Conservation (phyloP, 1,140 invertebrate species). For the Drosophila subobscura region DNA sequence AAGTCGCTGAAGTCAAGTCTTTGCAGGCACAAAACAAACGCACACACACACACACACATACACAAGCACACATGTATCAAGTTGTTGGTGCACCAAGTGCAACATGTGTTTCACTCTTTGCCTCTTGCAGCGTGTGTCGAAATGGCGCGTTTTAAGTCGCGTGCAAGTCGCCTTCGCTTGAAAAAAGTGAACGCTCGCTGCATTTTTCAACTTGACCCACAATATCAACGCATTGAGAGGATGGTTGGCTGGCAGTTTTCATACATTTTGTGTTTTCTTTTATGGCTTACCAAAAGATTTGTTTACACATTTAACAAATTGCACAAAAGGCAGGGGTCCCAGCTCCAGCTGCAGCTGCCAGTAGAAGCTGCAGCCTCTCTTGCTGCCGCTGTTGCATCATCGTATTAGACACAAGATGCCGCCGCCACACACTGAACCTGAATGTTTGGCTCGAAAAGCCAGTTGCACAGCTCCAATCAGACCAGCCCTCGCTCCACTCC, state of each 20-base stretch:
- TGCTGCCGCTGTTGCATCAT: slow-evolving; percentile 60
- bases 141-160: slow-evolving; percentile 57
- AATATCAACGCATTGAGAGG: slow-evolving; percentile 12
- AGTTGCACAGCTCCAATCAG: slow-evolving; percentile 42
- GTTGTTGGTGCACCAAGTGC: slow-evolving; percentile 36
- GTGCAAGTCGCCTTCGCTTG: slow-evolving; percentile 49
- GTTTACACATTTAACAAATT: slow-evolving; percentile 38
- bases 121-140: slow-evolving; percentile 19
- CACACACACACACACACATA: slow-evolving; percentile 8
- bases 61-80: not conserved
- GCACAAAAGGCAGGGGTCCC: not conserved
- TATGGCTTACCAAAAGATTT: slow-evolving; percentile 50
- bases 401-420: slow-evolving; percentile 70
- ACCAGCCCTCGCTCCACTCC: slow-evolving; percentile 3
- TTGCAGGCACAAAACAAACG: slow-evolving; percentile 7
- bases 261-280: slow-evolving; percentile 18
- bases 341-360: not conserved
- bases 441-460: slow-evolving; percentile 59
- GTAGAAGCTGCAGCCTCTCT: no score
- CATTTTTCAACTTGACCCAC: slow-evolving; percentile 81
- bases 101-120: slow-evolving; percentile 9
- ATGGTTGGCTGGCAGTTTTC: no score
- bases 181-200: slow-evolving; percentile 59
- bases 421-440: slow-evolving; percentile 64
- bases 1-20: slow-evolving; percentile 45